Evolutionary conservation across 2,797 vertebrate species (phyloP), one percentile per base, ranked within the genome.

Genomic region (Rousettus madagascariensis): DNA sequence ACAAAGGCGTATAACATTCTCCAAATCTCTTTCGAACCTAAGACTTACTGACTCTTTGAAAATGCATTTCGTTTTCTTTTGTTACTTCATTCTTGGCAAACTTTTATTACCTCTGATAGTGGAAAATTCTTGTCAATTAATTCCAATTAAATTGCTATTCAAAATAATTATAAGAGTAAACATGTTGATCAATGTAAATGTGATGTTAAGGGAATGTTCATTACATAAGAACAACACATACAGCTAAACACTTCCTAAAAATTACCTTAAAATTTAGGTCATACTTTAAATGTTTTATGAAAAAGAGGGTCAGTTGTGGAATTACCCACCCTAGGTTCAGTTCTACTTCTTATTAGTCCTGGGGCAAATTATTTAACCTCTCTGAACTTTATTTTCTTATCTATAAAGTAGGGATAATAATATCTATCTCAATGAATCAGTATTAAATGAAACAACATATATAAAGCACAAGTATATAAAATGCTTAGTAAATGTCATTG

Each of bases 331-430:
- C 22, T 61, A 75, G 22, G 20, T 66, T 95, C 17, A 46, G 6
- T 65, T 87, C 51, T 49, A 65, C 5, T 92, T 88, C n/a, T 79
- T 89, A 55, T 57, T 51, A 87, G 12, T 41, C 20, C 10, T 87
- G 30, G 20, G 17, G 19, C 51, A 87, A 63, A 77, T 61, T 19
- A 77, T 24, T 82, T 72, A 79, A 83, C 2, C 16, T 77, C 19
- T 90, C 20, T 68, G 59, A 49, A 72, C 36, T 90, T 91, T 28
- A 75, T 74, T 95, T 96, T 89, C 88, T 28, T 66, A 74, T 22
- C 38, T 53, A 33, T 78, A 87, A 93, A 94, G 41, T 80, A 13
- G 41, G 28, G 9, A 59, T 90, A 36, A 86, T 61, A 88, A 53
- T 77, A 88, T 65, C 55, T 65, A 59, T 84, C n/a, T 93, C 20